Conservation (phyloP, 2,113 vertebrate genomes). For the Lichenostomus cassidix region DNA sequence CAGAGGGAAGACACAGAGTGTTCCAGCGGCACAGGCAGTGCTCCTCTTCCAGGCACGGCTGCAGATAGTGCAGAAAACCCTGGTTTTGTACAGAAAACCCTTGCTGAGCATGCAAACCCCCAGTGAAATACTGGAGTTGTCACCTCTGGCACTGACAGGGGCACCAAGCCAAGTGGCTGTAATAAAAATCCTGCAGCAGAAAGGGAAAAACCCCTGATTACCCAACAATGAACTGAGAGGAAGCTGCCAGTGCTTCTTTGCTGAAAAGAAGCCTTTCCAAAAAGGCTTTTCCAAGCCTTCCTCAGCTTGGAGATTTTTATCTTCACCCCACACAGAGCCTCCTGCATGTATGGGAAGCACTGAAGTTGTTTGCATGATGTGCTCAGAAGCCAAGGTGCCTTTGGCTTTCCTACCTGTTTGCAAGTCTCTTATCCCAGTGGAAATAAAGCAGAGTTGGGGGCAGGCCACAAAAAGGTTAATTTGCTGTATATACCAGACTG, state of each 20-base stretch:
- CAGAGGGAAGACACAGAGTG: background rate
- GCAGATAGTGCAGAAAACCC: background rate
- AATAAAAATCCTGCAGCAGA: slow-evolving; percentile 13
- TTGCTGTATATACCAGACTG: background rate
- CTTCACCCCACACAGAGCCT: background rate
- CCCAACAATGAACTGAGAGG: background rate
- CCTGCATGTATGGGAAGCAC: background rate
- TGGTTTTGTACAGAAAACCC: background rate
- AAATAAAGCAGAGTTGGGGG: background rate
- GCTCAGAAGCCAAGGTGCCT: background rate
- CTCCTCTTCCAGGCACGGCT: background rate
- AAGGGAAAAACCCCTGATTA: background rate
- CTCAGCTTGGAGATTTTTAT: background rate
- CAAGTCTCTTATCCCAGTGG: background rate
- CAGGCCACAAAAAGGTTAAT: background rate
- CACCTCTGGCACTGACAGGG: background rate
- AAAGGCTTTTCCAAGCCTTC: background rate
- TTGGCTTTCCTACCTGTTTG: background rate
- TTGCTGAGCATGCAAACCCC: background rate
- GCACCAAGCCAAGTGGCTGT: background rate
- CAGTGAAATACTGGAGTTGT: background rate
- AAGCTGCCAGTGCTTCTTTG: background rate
- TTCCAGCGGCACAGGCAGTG: background rate
- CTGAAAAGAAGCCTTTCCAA: background rate
- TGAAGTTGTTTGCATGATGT: background rate